These are phyloP conservation scores for Caenorhabditis brenneri DNA, from an alignment of 1,140 invertebrate species.

Conservation along the genomic window DNA sequence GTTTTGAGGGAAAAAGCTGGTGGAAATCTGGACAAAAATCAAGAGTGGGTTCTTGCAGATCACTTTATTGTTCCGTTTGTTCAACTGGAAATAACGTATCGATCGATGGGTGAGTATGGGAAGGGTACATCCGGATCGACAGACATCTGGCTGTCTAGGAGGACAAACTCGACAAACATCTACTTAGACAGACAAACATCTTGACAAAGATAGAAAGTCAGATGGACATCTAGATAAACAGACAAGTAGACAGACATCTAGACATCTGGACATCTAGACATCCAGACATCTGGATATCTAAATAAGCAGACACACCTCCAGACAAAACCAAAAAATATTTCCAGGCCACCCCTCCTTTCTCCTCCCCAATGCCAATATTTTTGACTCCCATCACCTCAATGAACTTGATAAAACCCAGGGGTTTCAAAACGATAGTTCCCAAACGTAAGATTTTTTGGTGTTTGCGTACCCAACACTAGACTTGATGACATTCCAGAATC, in stretches of 20 bases:
- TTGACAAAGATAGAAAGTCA: too few species aligned
- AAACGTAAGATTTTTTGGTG: not conserved
- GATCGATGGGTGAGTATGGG: not conserved
- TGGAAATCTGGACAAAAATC: not conserved
- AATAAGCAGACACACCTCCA: too few species aligned
- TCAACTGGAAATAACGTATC: not conserved
- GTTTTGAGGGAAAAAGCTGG: not conserved
- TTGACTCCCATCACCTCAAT: not conserved
- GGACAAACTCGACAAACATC: too few species aligned
- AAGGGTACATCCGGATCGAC: not conserved
- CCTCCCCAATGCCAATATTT: not conserved
- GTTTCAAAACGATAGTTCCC: not conserved
- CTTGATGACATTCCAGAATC: not conserved
- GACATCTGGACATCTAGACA: too few species aligned
- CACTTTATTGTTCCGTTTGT: constrained; percentile 11
- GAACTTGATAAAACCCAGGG: not conserved
- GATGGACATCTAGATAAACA: too few species aligned
- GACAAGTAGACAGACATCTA: too few species aligned
- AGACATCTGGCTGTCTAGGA: too few species aligned
- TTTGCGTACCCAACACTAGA: not conserved
- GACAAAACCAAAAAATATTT: too few species aligned
- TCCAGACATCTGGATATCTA: too few species aligned
- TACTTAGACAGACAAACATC: too few species aligned
- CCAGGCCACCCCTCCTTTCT: not conserved
- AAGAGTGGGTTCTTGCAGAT: not conserved